Conservation (phyloP, 2,888 invertebrate species). For the Drosophila pseudotakahashii region DNA sequence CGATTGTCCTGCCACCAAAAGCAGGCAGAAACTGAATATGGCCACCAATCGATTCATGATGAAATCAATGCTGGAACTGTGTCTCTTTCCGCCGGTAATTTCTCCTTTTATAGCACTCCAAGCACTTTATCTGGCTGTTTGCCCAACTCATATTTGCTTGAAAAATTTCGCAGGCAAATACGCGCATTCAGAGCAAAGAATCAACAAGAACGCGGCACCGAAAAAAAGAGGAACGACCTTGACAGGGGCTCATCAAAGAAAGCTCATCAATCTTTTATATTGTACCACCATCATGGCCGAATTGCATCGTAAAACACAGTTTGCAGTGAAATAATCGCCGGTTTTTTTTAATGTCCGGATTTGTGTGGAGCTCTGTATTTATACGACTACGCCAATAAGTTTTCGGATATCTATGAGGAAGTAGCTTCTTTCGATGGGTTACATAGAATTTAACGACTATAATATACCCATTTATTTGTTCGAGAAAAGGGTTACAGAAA, state of each 20-base stretch:
- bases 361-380: slow-evolving; percentile 15
- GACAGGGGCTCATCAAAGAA: slow-evolving; percentile 16
- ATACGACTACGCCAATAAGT: neutral
- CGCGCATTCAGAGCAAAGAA: slow-evolving; percentile 15
- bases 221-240: slow-evolving; percentile 69
- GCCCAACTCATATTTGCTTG: slow-evolving; percentile 49
- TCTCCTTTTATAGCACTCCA: slow-evolving; percentile 50
- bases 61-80: slow-evolving; percentile 45
- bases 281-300: slow-evolving; percentile 26
- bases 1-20: slow-evolving; percentile 46
- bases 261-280: slow-evolving; percentile 64
- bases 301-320: slow-evolving; percentile 42
- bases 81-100: slow-evolving; percentile 15
- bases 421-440: too few relatives aligned
- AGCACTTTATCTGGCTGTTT: slow-evolving; percentile 54
- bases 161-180: slow-evolving; percentile 63
- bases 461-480: too few relatives aligned
- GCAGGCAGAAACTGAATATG: slow-evolving; percentile 39
- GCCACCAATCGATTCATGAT: slow-evolving; percentile 51
- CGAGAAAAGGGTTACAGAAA: too few relatives aligned
- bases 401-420: too few relatives aligned
- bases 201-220: slow-evolving; percentile 23
- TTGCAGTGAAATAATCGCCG: slow-evolving; percentile 9
- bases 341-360: slow-evolving; percentile 32
- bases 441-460: too few relatives aligned